These are phyloP conservation scores for Lottia gigantea DNA, from an alignment of 2,888 invertebrate genomes.

Conservation along the genomic window DNA sequence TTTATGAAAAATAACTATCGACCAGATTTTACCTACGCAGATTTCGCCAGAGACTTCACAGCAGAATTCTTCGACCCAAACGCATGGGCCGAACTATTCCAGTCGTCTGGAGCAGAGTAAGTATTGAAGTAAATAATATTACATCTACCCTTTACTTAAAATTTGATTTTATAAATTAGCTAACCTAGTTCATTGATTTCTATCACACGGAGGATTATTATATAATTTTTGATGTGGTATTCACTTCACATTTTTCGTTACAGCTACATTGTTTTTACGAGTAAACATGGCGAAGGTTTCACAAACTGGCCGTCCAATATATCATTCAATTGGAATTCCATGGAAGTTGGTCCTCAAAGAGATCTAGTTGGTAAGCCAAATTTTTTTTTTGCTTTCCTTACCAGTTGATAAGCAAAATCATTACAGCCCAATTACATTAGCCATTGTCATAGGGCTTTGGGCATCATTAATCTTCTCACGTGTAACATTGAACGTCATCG, in stretches of 20 bases:
- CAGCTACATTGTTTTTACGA: constrained; percentile 83
- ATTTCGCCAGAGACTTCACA: constrained; percentile 87
- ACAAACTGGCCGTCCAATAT: constrained; percentile 82
- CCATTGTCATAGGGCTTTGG: too few relatives aligned
- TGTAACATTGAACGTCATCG: too few relatives aligned
- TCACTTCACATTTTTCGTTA: not conserved
- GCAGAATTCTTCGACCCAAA: constrained; percentile 86
- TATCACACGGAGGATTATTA: too few relatives aligned
- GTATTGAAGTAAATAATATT: not conserved
- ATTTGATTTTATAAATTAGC: too few relatives aligned
- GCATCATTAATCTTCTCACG: too few relatives aligned
- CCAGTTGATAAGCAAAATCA: too few relatives aligned
- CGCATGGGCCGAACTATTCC: constrained; percentile 85
- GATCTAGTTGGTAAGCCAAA: constrained; percentile 76
- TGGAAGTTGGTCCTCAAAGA: constrained; percentile 79
- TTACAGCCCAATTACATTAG: too few relatives aligned
- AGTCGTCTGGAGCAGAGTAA: constrained; percentile 87
- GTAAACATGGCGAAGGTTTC: constrained; percentile 88
- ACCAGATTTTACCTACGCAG: constrained; percentile 88
- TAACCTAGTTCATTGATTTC: too few relatives aligned
- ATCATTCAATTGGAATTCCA: constrained; percentile 85
- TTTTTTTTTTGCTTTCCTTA: too few relatives aligned
- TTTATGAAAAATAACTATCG: constrained; percentile 87
- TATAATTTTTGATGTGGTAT: not conserved
- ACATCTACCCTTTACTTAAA: too few relatives aligned